Base-by-base conservation (phyloP, 1,140 invertebrate genomes). In the Formica selysi region DNA sequence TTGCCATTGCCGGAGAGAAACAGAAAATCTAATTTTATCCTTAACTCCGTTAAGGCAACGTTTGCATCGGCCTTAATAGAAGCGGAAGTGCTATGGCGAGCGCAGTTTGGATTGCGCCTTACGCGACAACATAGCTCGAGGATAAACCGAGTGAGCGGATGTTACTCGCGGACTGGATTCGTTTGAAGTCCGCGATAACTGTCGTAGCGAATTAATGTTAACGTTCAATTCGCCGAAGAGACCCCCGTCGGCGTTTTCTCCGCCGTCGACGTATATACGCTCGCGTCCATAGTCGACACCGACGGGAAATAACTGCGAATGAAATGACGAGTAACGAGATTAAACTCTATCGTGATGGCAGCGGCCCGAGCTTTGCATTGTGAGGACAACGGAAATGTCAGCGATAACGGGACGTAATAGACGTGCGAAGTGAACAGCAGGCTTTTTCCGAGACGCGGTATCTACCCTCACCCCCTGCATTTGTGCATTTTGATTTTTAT, bases 51-150 rank as follows among this genome's bases (percentile, higher is more conserved):
- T 41, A 61, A 67, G 67, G 57, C 48, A 32, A 62, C 59, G 85
- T 87, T 90, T 89, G 87, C 89, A 89, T 90, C 83, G 78, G 62
- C 1, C 67, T 84, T 89, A 87, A 89, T 86, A 59, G 85, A 89
- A 83, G 70, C 44, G 48, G 32, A 11, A 22, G 48, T 51, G 48
- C 48, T 54, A 76, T 83, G 29, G 74, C 64, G 74, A 80, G 61
- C 64, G 13, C 26, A 57, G 57, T 71, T 73, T 80, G 44, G 54
- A 38, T 73, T 76, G 70, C 88, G 48, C 51, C 61, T 83, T 83
- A 59, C 44, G n/a, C 38, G 38, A 74, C 19, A 41, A 59, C 16
- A 38, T 16, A 16, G 19, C 59, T n/a, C 26, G 41, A 22, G 54
- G 44, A 76, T 67, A 48, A 76, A 62, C 67, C 61, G 13, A 41